Base-by-base conservation (phyloP, 1,140 invertebrate genomes). In the Nixonia krombeini region DNA sequence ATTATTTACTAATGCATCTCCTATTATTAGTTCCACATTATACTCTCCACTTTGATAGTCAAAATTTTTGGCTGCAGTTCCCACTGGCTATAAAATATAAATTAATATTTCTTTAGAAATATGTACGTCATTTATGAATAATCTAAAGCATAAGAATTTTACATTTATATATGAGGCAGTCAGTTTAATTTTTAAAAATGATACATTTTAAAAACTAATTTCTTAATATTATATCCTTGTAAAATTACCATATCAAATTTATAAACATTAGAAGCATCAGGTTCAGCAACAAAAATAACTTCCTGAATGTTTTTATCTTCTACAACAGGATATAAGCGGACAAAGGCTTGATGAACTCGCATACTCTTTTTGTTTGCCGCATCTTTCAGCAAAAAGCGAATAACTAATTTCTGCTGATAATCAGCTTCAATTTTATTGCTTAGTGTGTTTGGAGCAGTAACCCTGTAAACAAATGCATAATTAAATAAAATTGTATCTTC, bases 241-340 rank as follows among this genome's bases (percentile, higher is more conserved):
- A 52, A 44, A 84, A 86, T 86, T 80, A 95, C 93, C 88, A 97
- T 87, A 77, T 98, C 95, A 69, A 98, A 93, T 85, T 94, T 96
- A 75, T 98, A 97, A n/a, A 90, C 86, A 68, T 92, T 90, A 59
- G 87, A 86, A 38, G 88, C 86, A 77, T 97, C 96, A n/a, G 91
- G 89, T 80, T 98, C 96, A 9, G 96, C 94, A 17, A 98, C 92
- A 80, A 96, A 98, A 70, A 97, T 91, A 21, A 97, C 93, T 86
- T 99, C 96, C 63, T 91, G 89, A 12, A 90, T 87, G 0, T 87
- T 88, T 40, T 89, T 86, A 10, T 85, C 78, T 73, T 92, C 85
- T 1, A 84, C 86, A 0, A 37, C 47, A 67, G 81, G 84, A 17
- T 86, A 87, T 13, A 99, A 87, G 13, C 93, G 89, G 2, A 99